Evolutionary conservation across 2,113 vertebrate species (phyloP).

Genomic region (Pluvianellus socialis): DNA sequence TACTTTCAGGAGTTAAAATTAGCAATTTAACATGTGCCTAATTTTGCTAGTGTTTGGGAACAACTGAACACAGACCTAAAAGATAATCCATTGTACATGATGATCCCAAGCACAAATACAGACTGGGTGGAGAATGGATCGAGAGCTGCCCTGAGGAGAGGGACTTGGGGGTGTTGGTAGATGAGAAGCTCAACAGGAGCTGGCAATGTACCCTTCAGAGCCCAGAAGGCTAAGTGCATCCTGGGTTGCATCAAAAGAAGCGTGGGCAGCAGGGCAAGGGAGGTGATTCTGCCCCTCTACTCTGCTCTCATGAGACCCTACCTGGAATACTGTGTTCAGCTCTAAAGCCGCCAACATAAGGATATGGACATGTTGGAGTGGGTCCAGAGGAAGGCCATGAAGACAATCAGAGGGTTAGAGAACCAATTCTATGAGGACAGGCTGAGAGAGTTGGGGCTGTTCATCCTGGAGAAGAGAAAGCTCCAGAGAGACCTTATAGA

Average conservation of each 20-base stretch:
- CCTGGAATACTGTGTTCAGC: too few species aligned
- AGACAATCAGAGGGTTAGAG: too few species aligned
- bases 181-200: neutral
- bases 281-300: too few species aligned
- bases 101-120: neutral
- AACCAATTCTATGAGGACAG: too few species aligned
- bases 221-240: neutral
- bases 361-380: too few species aligned
- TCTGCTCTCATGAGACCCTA: too few species aligned
- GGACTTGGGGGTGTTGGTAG: neutral
- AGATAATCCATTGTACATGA: neutral
- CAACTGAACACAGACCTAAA: neutral
- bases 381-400: too few species aligned
- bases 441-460: too few species aligned
- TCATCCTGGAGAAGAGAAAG: too few species aligned
- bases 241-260: neutral
- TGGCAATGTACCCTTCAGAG: neutral
- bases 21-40: neutral
- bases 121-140: neutral
- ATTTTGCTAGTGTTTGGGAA: neutral
- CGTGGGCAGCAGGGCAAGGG: too few species aligned
- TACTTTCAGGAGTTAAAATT: neutral
- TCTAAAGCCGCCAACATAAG: too few species aligned
- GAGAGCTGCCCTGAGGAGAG: neutral
- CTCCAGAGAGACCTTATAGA: too few species aligned